These are phyloP conservation scores for Drosophila watanabei DNA, from an alignment of 1,140 invertebrate species.

Conservation along the genomic window DNA sequence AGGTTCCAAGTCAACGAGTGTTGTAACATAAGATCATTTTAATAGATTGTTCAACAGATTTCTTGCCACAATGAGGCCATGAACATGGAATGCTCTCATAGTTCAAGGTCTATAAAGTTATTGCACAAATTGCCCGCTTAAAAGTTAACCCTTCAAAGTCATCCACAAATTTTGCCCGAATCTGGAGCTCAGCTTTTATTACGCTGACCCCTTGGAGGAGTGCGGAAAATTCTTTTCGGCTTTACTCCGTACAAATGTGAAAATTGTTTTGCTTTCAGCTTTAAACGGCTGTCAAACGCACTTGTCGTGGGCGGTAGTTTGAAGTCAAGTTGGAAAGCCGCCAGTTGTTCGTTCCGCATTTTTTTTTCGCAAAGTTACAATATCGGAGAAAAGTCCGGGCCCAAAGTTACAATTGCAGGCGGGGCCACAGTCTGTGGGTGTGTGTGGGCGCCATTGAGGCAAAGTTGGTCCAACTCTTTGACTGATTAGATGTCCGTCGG, in stretches of 20 bases:
- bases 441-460: not conserved
- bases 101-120: not conserved
- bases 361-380: constrained; percentile 56
- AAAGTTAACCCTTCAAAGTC: constrained; percentile 6
- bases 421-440: constrained; percentile 1
- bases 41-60: not conserved
- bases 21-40: not conserved
- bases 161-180: not conserved
- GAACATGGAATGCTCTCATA: too few species aligned
- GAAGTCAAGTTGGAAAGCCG: constrained; percentile 56
- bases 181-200: not conserved
- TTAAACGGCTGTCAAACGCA: constrained; percentile 71
- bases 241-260: constrained; percentile 48
- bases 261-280: constrained; percentile 71
- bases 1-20: not conserved
- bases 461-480: constrained; percentile 63
- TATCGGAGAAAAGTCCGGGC: constrained; percentile 41
- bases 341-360: constrained; percentile 58
- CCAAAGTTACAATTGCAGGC: constrained; percentile 65
- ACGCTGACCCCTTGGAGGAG: constrained; percentile 5
- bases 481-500: constrained; percentile 63
- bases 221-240: constrained; percentile 5
- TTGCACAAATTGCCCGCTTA: not conserved
- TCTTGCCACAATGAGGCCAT: not conserved
- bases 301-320: constrained; percentile 37